phyloP scores from a whole-genome alignment of 1,140 invertebrate species.

The Drosophila kohkoa region DNA sequence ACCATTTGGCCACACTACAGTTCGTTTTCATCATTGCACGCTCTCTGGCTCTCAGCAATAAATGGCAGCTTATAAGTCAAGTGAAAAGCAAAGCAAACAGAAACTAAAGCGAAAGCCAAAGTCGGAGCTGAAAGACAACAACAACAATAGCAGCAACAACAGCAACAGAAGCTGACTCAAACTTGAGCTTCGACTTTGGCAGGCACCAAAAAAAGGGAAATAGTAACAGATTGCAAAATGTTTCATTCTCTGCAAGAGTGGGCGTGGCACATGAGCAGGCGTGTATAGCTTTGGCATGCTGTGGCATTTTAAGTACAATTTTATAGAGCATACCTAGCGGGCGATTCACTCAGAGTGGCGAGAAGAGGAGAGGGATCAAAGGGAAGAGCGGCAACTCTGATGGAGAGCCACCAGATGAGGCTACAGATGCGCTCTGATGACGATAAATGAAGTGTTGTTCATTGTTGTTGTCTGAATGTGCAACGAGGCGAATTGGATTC shows the following conservation, averaged over 20 bases:
- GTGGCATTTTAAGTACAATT: slow-evolving; percentile 80
- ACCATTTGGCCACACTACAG: neutral
- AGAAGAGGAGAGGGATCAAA: slow-evolving; percentile 5
- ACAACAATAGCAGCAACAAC: slow-evolving; percentile 8
- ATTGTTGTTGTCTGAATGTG: slow-evolving; percentile 54
- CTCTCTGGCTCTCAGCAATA: slow-evolving; percentile 58
- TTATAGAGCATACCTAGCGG: slow-evolving; percentile 75
- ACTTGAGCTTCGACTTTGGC: slow-evolving; percentile 63
- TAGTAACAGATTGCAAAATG: slow-evolving; percentile 51
- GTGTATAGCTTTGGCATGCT: slow-evolving; percentile 52
- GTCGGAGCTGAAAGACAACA: slow-evolving; percentile 47
- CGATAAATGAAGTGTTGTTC: slow-evolving; percentile 73
- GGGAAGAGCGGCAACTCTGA: neutral
- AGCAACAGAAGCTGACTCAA: slow-evolving; percentile 36
- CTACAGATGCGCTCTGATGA: slow-evolving; percentile 57
- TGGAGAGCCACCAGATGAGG: slow-evolving; percentile 1
- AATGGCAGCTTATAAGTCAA: slow-evolving; percentile 81
- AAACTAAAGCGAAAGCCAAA: slow-evolving; percentile 50
- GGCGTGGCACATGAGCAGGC: slow-evolving; percentile 52
- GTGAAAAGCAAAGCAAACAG: slow-evolving; percentile 65
- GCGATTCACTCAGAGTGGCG: slow-evolving; percentile 39
- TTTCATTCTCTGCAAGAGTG: slow-evolving; percentile 48
- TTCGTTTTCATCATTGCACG: slow-evolving; percentile 9
- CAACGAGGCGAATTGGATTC: slow-evolving; percentile 58
- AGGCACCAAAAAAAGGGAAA: slow-evolving; percentile 33